These are phyloP conservation scores for Elanoides forficatus DNA, from an alignment of 2,113 vertebrate species.

Conservation along the genomic window DNA sequence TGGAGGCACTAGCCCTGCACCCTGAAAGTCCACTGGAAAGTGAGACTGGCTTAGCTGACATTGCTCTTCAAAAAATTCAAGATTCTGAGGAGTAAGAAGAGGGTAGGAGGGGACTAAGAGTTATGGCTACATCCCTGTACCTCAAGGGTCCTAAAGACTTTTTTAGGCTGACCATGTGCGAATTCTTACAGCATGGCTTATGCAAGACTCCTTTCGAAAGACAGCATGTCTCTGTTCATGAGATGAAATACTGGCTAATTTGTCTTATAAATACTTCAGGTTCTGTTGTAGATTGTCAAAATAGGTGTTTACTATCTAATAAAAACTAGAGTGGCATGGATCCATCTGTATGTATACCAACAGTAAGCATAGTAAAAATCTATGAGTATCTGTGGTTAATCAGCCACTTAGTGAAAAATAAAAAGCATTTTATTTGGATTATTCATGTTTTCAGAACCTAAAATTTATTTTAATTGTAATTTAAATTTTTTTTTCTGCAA, in stretches of 20 bases:
- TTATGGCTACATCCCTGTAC: not conserved
- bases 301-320: constrained; percentile 10
- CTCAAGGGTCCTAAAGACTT: not conserved
- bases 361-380: not conserved
- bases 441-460: not conserved
- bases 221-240: not conserved
- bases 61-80: constrained; percentile 23
- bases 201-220: not conserved
- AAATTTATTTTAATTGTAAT: not conserved
- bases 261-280: not conserved
- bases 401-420: not conserved
- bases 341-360: not conserved
- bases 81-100: constrained; percentile 62
- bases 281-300: constrained; percentile 2
- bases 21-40: not conserved
- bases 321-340: not conserved
- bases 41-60: not conserved
- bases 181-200: not conserved
- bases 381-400: not conserved
- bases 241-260: not conserved
- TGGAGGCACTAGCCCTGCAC: not conserved
- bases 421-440: not conserved
- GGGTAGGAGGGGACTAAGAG: not conserved
- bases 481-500: not conserved
- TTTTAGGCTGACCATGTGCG: not conserved